These are phyloP conservation scores for Zaprionus davidi DNA, from an alignment of 1,140 invertebrate species.

Conservation along the genomic window DNA sequence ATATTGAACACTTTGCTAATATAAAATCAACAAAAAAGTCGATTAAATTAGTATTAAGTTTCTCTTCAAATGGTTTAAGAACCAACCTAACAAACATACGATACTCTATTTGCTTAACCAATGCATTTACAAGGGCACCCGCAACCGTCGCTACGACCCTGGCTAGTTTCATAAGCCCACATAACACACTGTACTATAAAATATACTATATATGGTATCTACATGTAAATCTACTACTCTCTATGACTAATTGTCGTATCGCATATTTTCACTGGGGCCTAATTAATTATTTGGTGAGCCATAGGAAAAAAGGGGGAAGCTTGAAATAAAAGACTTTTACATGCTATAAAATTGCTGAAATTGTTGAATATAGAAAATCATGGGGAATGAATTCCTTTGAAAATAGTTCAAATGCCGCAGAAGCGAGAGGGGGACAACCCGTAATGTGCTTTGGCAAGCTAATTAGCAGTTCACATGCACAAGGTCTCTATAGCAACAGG, in stretches of 20 bases:
- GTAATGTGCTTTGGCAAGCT: neutral
- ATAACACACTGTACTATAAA: too few species aligned
- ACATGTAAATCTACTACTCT: slow-evolving; percentile 1
- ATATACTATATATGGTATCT: neutral
- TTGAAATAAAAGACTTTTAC: neutral
- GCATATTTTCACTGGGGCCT: slow-evolving; percentile 29
- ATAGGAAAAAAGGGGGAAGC: too few species aligned
- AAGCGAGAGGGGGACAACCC: too few species aligned
- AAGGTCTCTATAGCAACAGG: neutral
- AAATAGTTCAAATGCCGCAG: neutral
- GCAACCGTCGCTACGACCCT: too few species aligned
- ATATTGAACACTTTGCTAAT: too few species aligned
- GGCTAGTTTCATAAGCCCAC: too few species aligned
- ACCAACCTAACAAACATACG: too few species aligned
- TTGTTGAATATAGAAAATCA: neutral
- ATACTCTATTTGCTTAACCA: too few species aligned
- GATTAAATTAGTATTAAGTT: too few species aligned
- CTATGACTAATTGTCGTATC: slow-evolving; percentile 37
- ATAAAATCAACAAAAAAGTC: too few species aligned
- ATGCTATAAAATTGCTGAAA: neutral
- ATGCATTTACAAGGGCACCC: too few species aligned
- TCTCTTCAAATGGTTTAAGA: too few species aligned
- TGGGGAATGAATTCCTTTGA: neutral
- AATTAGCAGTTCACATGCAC: neutral
- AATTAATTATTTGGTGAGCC: slow-evolving; percentile 30